A percentile compares a stretch with the other conserved stretches of the same genome.
Conservation (phyloP, 2,888 invertebrate genomes). For the Stenurella melanura region DNA sequence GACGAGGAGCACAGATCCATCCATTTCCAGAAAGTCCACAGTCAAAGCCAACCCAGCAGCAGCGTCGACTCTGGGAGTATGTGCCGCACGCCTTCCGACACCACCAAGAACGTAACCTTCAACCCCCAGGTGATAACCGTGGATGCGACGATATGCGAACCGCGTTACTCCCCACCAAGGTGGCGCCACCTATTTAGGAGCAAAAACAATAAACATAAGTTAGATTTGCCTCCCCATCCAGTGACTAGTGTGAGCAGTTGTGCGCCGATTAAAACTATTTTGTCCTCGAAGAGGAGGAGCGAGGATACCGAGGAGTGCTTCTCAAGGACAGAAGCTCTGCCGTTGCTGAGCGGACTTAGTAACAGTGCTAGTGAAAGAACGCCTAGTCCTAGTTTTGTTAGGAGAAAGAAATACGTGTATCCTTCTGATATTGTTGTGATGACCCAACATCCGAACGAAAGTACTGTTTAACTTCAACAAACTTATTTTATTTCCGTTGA, state of each 20-base stretch:
- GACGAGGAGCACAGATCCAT: conserved; percentile 70
- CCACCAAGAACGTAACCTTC: conserved; percentile 71
- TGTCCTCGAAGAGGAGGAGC: conserved; percentile 52
- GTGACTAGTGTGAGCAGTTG: conserved; percentile 41
- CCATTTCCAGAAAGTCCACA: conserved; percentile 59
- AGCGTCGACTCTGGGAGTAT: conserved; percentile 69
- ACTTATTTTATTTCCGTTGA: not conserved
- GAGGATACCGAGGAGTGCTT: conserved; percentile 56
- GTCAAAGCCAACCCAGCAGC: conserved; percentile 59
- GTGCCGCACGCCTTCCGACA: conserved; percentile 68
- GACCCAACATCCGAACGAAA: conserved; percentile 72
- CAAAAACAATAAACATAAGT: conserved; percentile 51
- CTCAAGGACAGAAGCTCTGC: conserved; percentile 75
- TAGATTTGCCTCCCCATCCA: conserved; percentile 49
- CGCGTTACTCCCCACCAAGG: conserved; percentile 56
- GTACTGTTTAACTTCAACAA: conserved; percentile 73
- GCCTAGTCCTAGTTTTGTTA: conserved; percentile 76
- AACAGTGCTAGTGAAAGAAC: conserved; percentile 69
- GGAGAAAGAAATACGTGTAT: conserved; percentile 79
- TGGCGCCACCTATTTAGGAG: conserved; percentile 62
- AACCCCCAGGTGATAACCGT: conserved; percentile 69
- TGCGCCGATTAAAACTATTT: conserved; percentile 58
- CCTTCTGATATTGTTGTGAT: conserved; percentile 74
- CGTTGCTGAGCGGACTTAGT: conserved; percentile 75
- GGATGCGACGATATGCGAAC: conserved; percentile 53